Conservation (phyloP, 1,140 invertebrate species). For the Heliconius eleuchia region DNA sequence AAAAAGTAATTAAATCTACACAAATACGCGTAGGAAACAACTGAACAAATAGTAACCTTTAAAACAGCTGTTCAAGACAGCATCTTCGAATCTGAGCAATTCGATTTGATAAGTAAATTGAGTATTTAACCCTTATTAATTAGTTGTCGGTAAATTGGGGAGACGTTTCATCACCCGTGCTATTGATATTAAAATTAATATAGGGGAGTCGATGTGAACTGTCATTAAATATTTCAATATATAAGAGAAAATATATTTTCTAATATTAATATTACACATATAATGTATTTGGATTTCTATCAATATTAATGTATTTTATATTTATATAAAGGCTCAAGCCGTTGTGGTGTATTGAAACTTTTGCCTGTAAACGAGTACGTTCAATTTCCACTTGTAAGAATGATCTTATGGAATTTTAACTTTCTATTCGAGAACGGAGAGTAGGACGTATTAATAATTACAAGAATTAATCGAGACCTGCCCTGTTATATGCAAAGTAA, state of each 20-base stretch:
- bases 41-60: constrained; percentile 14
- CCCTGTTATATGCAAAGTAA: too few relatives aligned
- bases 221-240: constrained; percentile 17
- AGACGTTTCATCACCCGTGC: constrained; percentile 49
- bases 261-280: neutral
- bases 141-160: constrained; percentile 43
- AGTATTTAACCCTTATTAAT: constrained; percentile 59
- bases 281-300: neutral
- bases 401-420: too few relatives aligned
- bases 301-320: too few relatives aligned
- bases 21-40: neutral
- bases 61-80: constrained; percentile 24
- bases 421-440: too few relatives aligned
- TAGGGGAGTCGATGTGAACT: constrained; percentile 34
- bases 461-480: too few relatives aligned
- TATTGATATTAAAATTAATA: constrained; percentile 72
- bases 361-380: too few relatives aligned
- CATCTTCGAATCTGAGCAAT: constrained; percentile 31
- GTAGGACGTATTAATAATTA: too few relatives aligned
- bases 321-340: too few relatives aligned
- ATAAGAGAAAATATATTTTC: neutral
- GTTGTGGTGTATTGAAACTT: too few relatives aligned
- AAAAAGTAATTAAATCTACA: too few relatives aligned
- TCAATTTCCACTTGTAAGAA: too few relatives aligned
- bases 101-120: constrained; percentile 51